Evolutionary conservation across 2,113 vertebrate genomes (phyloP), one percentile per base, ranked within the genome.

Genomic region (Elgaria multicarinata): DNA sequence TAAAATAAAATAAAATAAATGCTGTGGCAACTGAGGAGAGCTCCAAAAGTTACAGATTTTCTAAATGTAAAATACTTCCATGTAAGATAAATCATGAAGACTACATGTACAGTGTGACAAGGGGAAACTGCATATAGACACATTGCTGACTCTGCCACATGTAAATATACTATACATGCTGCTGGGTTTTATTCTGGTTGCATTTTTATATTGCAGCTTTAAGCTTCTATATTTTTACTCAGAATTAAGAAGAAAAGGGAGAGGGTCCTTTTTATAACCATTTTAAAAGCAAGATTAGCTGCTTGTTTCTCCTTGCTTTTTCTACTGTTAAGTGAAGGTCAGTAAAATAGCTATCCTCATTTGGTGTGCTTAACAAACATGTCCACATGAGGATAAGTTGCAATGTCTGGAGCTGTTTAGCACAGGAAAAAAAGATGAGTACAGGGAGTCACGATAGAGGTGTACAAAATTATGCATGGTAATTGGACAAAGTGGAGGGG

Each of bases 231-330:
- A n/a, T n/a, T 77, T 86, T 79, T 90, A 76, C 44, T 2, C 6
- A 9, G 71, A 74, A 90, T 85, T n/a, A 90, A 86, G 91, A 87
- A 83, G 36, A 42, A 85, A 92, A 93, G 74, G 16, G 31, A 31
- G 26, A 69, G 9, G 7, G 16, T 33, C n/a, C 66, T 14, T 44
- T 39, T 44, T 3, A 10, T 22, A 20, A 64, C 55, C 3, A 39
- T 24, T 75, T 74, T 85, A 67, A 67, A 77, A 58, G 87, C n/a
- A 13, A 33, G 39, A 85, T 16, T 9, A 53, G 39, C 3, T 2
- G 31, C 5, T 83, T 84, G 72, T 74, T 89, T 28, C 16, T 90
- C 26, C 69, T 86, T 26, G 33, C n/a, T 92, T 86, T 91, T 2
- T 1, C 24, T 74, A 2, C 7, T 14, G 5, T 14, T 71, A 46